phyloP scores from a whole-genome alignment of 2,888 invertebrate species.

The Dicyrtoma fusca region DNA sequence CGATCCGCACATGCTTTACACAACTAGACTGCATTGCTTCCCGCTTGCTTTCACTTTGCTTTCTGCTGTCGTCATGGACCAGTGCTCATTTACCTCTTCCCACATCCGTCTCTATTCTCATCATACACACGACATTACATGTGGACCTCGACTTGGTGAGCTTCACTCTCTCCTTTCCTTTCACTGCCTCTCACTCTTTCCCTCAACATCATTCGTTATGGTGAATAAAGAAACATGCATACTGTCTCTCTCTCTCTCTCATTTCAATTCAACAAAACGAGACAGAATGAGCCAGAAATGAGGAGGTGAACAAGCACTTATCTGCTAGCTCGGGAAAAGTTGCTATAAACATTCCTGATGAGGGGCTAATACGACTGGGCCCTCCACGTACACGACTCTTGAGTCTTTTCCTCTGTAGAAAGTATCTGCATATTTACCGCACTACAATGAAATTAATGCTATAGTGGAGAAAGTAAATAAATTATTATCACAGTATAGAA shows the following conservation, averaged over 20 bases:
- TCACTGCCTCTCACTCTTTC: conserved; percentile 6
- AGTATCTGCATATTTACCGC: no score
- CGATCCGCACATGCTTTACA: conserved; percentile 44
- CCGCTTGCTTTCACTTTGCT: conserved; percentile 4
- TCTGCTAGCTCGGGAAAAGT: no score
- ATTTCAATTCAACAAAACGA: neutral
- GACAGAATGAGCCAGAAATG: neutral
- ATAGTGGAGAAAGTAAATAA: no score
- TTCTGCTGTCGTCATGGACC: conserved; percentile 12
- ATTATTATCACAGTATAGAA: no score
- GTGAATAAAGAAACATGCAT: neutral
- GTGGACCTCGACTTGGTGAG: neutral
- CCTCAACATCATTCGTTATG: neutral
- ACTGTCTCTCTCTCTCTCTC: neutral
- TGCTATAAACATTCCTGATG: no score
- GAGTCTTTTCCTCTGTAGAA: no score
- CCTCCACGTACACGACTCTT: no score
- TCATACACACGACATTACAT: neutral
- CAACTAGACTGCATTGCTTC: conserved; percentile 15
- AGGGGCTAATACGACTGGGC: no score
- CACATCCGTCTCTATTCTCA: conserved; percentile 22
- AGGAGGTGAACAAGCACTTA: neutral
- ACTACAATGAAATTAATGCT: no score
- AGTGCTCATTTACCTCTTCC: conserved; percentile 27
- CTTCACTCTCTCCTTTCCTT: neutral